Evolutionary conservation across 1,140 invertebrate genomes (phyloP), one percentile per base, ranked within the genome.

Genomic region (Drosophila willistoni): DNA sequence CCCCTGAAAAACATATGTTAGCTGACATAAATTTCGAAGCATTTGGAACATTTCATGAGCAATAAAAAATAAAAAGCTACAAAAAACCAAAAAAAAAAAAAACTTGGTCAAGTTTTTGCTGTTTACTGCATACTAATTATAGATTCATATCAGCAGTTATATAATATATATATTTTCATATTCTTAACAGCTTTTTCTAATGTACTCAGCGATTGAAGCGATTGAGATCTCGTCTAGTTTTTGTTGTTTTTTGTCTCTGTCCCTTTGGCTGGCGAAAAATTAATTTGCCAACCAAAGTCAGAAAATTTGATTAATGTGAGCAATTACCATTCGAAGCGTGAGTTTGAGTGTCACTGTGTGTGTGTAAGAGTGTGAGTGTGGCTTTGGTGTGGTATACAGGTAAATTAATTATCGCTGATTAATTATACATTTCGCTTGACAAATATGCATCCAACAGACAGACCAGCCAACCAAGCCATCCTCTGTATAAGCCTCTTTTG

Each of bases 341-440:
- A 79, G 66, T 65, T 17, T 47, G 44, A 47, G 44, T 47, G 44
- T 47, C 17, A 47, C 7, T 47, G 44, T 10, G 3, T 51, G 17
- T 4, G 44, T n/a, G n/a, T n/a, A n/a, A n/a, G n/a, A n/a, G n/a
- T 47, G 9, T 47, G 44, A 14, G 41, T 42, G 44, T 12, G 10
- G 22, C 44, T 51, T 51, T 51, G 44, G 17, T 51, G 17, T 51
- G 44, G 44, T 51, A 64, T 44, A 39, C 33, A 63, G 44, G 10
- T 9, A 60, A 79, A 83, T 64, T 69, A 87, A 82, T 87, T 82
- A 73, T 65, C 56, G 54, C 56, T 67, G 64, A 83, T 82, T 79
- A 83, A 87, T 86, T 83, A 79, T 77, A 66, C 59, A 71, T 22
- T 55, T 19, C 7, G 9, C 41, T 33, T 63, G 55, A 57, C 29